phyloP scores from a whole-genome alignment of 2,113 vertebrate species.

The Gadus macrocephalus region DNA sequence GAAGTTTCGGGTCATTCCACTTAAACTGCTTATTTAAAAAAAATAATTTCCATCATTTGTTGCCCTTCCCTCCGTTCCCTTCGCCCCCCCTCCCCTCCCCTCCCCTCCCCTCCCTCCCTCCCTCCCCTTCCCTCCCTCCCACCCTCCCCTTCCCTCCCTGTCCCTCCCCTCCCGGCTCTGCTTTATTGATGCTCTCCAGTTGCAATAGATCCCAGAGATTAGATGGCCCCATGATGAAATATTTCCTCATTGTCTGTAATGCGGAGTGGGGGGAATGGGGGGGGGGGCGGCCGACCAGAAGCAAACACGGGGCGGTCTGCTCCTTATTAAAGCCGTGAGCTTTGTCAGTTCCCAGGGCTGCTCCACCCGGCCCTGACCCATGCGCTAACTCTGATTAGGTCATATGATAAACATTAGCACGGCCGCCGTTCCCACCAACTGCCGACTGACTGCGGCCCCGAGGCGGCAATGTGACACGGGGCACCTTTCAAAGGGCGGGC shows the following conservation, averaged over 20 bases:
- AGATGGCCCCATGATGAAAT: constrained; percentile 67
- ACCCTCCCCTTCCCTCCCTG: too few species aligned
- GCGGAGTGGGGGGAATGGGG: constrained; percentile 42
- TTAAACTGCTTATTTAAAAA: constrained; percentile 55
- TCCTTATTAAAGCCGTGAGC: constrained; percentile 67
- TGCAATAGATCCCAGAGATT: constrained; percentile 61
- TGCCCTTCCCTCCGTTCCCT: constrained; percentile 39
- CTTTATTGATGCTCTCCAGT: constrained; percentile 61
- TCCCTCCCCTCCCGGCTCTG: constrained; percentile 28
- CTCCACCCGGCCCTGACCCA: constrained; percentile 72
- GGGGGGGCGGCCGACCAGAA: constrained; percentile 50
- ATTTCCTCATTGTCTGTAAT: constrained; percentile 75
- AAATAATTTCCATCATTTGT: constrained; percentile 58
- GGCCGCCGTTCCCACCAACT: constrained; percentile 80
- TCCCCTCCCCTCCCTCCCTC: neutral
- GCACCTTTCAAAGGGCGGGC: constrained; percentile 72
- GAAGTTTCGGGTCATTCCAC: constrained; percentile 38
- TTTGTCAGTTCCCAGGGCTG: constrained; percentile 76
- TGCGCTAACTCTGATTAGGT: constrained; percentile 80
- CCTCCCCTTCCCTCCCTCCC: constrained; percentile 3
- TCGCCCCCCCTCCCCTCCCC: neutral
- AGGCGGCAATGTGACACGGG: constrained; percentile 79
- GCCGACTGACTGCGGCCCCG: constrained; percentile 64
- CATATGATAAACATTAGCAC: constrained; percentile 85
- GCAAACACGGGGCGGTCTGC: constrained; percentile 69